phyloP scores from a whole-genome alignment of 2,113 vertebrate species.

The Chroicocephalus ridibundus region DNA sequence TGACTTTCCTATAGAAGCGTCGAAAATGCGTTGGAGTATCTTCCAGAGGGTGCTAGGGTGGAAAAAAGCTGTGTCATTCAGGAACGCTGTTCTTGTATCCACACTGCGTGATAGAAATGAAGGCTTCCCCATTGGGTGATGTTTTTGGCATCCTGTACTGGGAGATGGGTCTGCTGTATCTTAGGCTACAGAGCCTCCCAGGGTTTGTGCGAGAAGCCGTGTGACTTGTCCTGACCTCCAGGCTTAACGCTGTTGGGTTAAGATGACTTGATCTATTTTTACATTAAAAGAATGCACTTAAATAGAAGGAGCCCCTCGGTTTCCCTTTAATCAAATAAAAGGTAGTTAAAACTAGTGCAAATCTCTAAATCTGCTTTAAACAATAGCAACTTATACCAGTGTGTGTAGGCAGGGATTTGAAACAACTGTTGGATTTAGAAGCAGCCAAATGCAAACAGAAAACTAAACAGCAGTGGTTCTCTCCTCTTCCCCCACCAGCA shows the following conservation, averaged over 20 bases:
- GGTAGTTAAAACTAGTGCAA: conserved; percentile 36
- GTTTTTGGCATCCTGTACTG: background rate
- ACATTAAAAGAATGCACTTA: background rate
- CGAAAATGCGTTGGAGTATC: background rate
- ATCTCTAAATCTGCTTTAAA: conserved; percentile 64
- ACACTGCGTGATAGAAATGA: background rate
- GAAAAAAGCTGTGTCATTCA: background rate
- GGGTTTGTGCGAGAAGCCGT: background rate
- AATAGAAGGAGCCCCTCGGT: background rate
- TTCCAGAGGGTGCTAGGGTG: conserved; percentile 14
- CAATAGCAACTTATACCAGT: conserved; percentile 28
- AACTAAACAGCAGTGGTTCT: background rate
- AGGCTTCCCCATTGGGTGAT: background rate
- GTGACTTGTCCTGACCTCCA: conserved; percentile 25
- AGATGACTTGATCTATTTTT: conserved; percentile 47
- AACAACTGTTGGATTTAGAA: conserved; percentile 24
- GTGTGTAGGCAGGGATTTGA: conserved; percentile 60
- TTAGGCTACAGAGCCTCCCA: background rate
- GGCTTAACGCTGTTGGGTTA: background rate
- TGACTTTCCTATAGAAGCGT: background rate
- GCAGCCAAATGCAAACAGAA: conserved; percentile 10
- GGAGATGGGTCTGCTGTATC: background rate
- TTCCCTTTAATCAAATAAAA: conserved; percentile 45
- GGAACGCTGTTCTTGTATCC: background rate
- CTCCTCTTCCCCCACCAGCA: background rate